Evolutionary conservation across 2,888 invertebrate genomes (phyloP).

Genomic region (Tetranychus piercei): DNA sequence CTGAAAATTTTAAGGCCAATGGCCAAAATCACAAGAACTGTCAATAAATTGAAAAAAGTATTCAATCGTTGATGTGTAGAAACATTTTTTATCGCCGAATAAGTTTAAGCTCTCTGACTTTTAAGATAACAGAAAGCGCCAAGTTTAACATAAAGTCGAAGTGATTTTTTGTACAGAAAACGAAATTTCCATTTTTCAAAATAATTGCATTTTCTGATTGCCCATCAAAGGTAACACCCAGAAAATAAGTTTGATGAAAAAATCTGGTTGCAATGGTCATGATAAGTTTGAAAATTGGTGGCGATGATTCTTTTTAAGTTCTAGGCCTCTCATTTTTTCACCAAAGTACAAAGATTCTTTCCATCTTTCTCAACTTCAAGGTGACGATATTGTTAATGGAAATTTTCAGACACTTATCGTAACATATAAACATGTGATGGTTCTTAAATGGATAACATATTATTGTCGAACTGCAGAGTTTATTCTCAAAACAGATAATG

Average conservation of each 20-base stretch:
- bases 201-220: too few relatives aligned
- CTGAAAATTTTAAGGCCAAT: constrained; percentile 1
- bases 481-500: constrained; percentile 36
- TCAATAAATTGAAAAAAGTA: too few relatives aligned
- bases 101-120: too few relatives aligned
- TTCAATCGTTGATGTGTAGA: too few relatives aligned
- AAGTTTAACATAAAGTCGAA: too few relatives aligned
- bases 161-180: too few relatives aligned
- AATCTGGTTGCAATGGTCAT: neutral
- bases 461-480: constrained; percentile 32
- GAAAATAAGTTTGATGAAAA: too few relatives aligned
- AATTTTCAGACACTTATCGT: constrained; percentile 34
- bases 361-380: neutral
- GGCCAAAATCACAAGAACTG: too few relatives aligned
- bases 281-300: neutral
- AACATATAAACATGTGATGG: constrained; percentile 37
- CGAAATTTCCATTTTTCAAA: too few relatives aligned
- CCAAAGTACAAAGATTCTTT: neutral
- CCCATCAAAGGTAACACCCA: too few relatives aligned
- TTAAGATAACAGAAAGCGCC: too few relatives aligned
- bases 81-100: too few relatives aligned
- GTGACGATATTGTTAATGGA: constrained; percentile 25
- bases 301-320: neutral
- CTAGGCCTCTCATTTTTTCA: neutral
- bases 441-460: constrained; percentile 33